phyloP scores from a whole-genome alignment of 2,113 vertebrate species.

The Ailurus styani region DNA sequence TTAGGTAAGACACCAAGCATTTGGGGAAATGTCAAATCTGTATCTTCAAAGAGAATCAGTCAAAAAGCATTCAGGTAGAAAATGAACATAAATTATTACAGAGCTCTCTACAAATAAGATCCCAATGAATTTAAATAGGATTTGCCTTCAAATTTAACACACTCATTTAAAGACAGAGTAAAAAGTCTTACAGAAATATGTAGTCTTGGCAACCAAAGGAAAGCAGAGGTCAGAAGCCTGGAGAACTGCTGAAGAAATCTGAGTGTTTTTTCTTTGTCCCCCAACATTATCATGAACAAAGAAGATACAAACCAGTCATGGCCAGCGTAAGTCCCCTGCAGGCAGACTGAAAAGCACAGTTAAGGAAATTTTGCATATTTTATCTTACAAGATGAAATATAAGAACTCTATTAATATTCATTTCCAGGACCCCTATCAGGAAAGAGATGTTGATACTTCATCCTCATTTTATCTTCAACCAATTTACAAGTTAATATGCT shows the following conservation, averaged over 20 bases:
- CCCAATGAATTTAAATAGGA: neutral
- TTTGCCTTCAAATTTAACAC: conserved; percentile 25
- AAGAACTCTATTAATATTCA: neutral
- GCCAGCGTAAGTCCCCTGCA: conserved; percentile 82
- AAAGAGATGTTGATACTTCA: neutral
- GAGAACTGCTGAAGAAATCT: conserved; percentile 87
- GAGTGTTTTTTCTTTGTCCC: conserved; percentile 85
- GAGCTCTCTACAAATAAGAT: neutral
- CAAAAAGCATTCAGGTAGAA: neutral
- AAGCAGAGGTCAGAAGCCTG: conserved; percentile 88
- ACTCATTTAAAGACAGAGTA: conserved; percentile 49
- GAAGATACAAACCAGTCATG: conserved; percentile 95
- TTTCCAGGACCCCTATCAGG: neutral
- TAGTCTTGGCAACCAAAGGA: conserved; percentile 91
- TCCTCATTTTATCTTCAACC: neutral
- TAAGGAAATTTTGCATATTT: conserved; percentile 80
- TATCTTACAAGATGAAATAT: neutral
- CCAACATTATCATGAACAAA: conserved; percentile 91
- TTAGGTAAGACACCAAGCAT: neutral
- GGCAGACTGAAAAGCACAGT: conserved; percentile 82
- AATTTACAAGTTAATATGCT: neutral
- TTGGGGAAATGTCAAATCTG: conserved; percentile 36
- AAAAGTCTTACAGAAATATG: conserved; percentile 89
- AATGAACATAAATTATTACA: neutral
- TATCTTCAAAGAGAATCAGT: neutral